Base-by-base conservation (phyloP, 1,140 invertebrate genomes). In the Chionoecetes opilio region DNA sequence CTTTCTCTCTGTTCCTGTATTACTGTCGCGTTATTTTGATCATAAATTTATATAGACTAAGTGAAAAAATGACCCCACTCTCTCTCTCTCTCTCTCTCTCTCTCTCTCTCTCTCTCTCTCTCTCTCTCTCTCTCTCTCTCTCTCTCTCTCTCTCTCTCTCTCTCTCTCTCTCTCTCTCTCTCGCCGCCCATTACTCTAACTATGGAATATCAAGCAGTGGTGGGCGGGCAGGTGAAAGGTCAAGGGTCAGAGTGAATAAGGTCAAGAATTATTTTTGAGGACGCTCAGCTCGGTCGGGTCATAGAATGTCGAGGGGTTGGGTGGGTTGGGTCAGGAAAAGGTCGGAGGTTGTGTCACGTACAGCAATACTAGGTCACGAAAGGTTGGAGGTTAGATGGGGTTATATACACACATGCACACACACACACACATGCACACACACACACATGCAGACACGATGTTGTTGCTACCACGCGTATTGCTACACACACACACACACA, bases 361-460 rank as follows among this genome's bases (percentile, higher is more conserved):
- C 9, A 88, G 35, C 34, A 29, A 88, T n/a, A 41, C 41, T 88
- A 38, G 34, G 35, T 38, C 88, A 90, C 88, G 41, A 53, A 90
- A 90, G 88, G 88, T 90, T 53, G 53, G 31, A 90, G 88, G 88
- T 53, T 75, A n/a, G 38, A 75, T 53, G 6, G 26, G 63, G 63
- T 75, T 26, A 75, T 26, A 75, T 26, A 75, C n/a, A 21, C 8
- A 75, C 21, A 5, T 75, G 6, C n/a, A 21, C 21, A 75, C 63
- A 21, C 21, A 75, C 11, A 75, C 53, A 21, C 21, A 11, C 6
- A 75, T 26, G 8, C 63, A 75, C 63, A n/a, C 26, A 75, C 8
- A 75, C 63, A 75, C 63, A 75, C 63, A 75, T 26, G n/a, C 63
- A 75, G 21, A 75, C 63, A 75, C 63, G n/a, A 41, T 14, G 14